A percentile compares a stretch with the other conserved stretches of the same genome.
phyloP scores from a whole-genome alignment of 2,888 invertebrate genomes.

The Eledone cirrhosa region DNA sequence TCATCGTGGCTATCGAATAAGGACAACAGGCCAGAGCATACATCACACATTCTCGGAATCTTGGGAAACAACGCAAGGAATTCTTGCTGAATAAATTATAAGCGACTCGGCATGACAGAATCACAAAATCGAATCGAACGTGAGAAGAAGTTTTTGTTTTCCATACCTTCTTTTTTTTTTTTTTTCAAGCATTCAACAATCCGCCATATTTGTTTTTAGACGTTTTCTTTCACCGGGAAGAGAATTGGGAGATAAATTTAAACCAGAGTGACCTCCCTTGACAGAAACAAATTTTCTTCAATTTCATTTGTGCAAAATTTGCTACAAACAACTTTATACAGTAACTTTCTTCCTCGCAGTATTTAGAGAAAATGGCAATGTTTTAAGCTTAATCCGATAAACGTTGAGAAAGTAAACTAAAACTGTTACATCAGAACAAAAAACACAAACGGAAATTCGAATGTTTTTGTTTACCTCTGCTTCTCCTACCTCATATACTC shows the following conservation, averaged over 20 bases:
- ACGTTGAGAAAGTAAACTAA: too few relatives aligned
- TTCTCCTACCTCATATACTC: too few relatives aligned
- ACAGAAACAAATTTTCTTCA: not conserved
- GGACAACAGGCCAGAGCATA: slow-evolving; percentile 92
- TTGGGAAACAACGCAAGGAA: slow-evolving; percentile 20
- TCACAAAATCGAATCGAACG: slow-evolving; percentile 16
- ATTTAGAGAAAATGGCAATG: not conserved
- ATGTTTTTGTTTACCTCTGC: too few relatives aligned
- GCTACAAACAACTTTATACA: not conserved
- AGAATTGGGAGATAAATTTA: slow-evolving; percentile 11
- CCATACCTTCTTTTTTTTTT: not conserved
- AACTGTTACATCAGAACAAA: not conserved
- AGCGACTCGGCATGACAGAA: slow-evolving; percentile 11
- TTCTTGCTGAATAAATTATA: slow-evolving; percentile 22
- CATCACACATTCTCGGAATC: slow-evolving; percentile 82
- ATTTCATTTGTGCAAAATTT: slow-evolving; percentile 22
- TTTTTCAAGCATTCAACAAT: slow-evolving; percentile 25
- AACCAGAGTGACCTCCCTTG: slow-evolving; percentile 15
- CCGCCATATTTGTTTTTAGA: slow-evolving; percentile 28
- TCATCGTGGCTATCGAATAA: slow-evolving; percentile 78
- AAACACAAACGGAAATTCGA: not conserved
- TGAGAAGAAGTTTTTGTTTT: slow-evolving; percentile 14
- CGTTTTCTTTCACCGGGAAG: slow-evolving; percentile 28
- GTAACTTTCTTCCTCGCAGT: not conserved
- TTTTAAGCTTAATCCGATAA: not conserved